Base-by-base conservation (phyloP, 92 coral and sea anemone genomes). In the Epizoanthus rinbou region DNA sequence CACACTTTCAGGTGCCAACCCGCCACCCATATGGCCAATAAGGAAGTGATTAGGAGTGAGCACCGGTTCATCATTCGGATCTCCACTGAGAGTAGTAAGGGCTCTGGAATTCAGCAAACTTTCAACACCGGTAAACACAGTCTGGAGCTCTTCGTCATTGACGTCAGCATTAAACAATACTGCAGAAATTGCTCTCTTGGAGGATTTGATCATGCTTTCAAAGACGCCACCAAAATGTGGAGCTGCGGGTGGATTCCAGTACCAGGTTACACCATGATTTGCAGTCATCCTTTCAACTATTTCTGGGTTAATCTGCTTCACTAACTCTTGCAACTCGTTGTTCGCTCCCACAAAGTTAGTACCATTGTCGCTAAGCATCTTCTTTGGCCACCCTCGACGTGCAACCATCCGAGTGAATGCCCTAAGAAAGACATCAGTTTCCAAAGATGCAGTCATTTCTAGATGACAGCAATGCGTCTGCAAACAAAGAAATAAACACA, bases 221-320 rank as follows among this genome's bases (percentile, higher is more conserved):
- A 86, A 82, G 1, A 82, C 90, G 8, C 91, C 94, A 50, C 94
- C 91, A 64, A 88, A 91, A 71, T 91, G 91, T 8, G 91, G 91
- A 11, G 86, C 89, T 6, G 68, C 85, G 5, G 89, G 94, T 39
- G 89, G 94, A 67, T 88, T 91, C 71, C 88, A 91, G 57, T 75
- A 31, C 88, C 91, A 87, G 31, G 72, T 67, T 5, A 88, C 80
- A 4, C 83, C 85, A 50, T 85, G 66, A 33, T 89, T 89, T 18
- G 87, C 39, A 57, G 85, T 81, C 63, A 73, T 14, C 45, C 43
- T 3, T 60, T 28, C 31, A 28, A 28, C 31, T 28, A 28, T 64
- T 5, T 71, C 70, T 25, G 69, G 50, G 39, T 84, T 71, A 6
- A 84, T 10, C 62, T 45, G 53, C 21, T 67, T 45, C 19, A 52